Evolutionary conservation across 64 coral and sea anemone genomes (phyloP).

Genomic region (Dendronephthya gigantea): DNA sequence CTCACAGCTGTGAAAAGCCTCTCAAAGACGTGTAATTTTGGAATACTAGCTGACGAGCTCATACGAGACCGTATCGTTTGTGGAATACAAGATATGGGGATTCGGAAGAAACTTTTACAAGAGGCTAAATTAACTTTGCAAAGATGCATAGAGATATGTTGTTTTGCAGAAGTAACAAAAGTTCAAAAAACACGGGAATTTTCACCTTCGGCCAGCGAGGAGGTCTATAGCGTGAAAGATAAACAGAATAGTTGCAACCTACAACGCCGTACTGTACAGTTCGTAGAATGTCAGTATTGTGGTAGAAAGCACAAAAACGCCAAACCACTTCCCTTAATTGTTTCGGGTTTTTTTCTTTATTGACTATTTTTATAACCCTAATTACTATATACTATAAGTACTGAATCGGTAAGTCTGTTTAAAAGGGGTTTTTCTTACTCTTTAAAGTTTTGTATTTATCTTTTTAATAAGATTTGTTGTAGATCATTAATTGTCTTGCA

Average conservation of each 20-base stretch:
- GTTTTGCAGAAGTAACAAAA: conserved; percentile 62
- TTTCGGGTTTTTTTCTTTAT: too few relatives aligned
- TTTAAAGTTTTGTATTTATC: too few relatives aligned
- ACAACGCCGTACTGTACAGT: neutral
- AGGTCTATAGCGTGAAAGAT: neutral
- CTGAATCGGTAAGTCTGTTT: too few relatives aligned
- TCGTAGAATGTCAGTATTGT: conserved; percentile 1
- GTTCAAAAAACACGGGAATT: conserved; percentile 20
- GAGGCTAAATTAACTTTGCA: conserved; percentile 51
- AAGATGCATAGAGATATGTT: conserved; percentile 30
- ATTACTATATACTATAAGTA: too few relatives aligned
- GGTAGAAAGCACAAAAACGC: neutral
- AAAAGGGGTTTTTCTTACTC: too few relatives aligned
- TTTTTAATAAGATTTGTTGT: too few relatives aligned
- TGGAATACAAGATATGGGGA: conserved; percentile 41
- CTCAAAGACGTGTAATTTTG: conserved; percentile 54
- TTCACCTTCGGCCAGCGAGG: neutral
- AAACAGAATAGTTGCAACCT: neutral
- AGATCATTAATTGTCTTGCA: too few relatives aligned
- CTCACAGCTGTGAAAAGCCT: conserved; percentile 36
- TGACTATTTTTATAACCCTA: too few relatives aligned
- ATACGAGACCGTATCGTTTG: conserved; percentile 61
- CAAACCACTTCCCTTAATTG: too few relatives aligned
- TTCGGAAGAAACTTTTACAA: conserved; percentile 47
- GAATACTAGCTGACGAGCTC: conserved; percentile 40